Conservation (phyloP, 2,888 invertebrate species). For the Eilema sororculum region DNA sequence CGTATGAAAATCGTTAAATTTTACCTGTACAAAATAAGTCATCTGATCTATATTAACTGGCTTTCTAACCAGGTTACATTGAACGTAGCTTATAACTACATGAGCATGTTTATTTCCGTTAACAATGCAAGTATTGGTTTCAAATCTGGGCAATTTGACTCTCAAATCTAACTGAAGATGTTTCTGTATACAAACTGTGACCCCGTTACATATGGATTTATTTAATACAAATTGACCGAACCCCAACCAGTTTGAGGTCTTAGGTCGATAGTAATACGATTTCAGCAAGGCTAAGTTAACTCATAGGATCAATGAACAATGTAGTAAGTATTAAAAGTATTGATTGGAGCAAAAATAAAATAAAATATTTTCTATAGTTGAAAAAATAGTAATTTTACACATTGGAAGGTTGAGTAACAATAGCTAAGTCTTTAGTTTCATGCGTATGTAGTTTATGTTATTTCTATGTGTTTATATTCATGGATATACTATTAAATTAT, state of each 20-base stretch:
- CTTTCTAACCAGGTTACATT: background rate
- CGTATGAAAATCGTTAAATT: no score
- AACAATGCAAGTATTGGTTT: background rate
- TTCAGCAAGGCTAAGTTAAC: background rate
- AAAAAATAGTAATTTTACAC: no score
- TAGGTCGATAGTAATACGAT: background rate
- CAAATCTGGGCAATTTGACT: background rate
- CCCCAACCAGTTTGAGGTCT: background rate
- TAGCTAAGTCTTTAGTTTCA: no score
- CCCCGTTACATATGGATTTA: slow-evolving; percentile 14
- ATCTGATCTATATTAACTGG: background rate
- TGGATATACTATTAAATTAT: no score
- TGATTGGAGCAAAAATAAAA: background rate
- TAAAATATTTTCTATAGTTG: no score
- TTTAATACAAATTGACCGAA: slow-evolving; percentile 4
- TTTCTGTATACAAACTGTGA: background rate
- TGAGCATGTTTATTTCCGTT: background rate
- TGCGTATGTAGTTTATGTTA: no score
- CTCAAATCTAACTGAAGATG: background rate
- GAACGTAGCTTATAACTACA: background rate
- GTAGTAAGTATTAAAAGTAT: background rate
- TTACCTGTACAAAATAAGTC: background rate
- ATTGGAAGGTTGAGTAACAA: no score
- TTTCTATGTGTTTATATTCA: no score
- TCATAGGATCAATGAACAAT: background rate